Evolutionary conservation across 1,140 invertebrate genomes (phyloP).

Genomic region (Hesperophylax magnus): DNA sequence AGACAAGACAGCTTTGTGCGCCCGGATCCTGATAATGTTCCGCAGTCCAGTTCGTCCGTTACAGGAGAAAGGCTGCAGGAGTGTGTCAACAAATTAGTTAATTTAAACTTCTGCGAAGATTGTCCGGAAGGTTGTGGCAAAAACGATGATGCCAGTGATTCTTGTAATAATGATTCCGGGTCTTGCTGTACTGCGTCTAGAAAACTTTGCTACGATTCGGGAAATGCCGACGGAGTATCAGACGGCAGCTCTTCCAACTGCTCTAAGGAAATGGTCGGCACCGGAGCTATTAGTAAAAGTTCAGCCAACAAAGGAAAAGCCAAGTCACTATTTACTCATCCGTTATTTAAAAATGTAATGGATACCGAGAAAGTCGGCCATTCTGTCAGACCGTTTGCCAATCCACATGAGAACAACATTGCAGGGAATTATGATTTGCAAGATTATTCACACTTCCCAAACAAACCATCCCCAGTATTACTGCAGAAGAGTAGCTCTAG

Average conservation of each 20-base stretch:
- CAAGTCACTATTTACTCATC: conserved; percentile 69
- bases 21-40: conserved; percentile 35
- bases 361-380: neutral
- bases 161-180: neutral
- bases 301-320: conserved; percentile 62
- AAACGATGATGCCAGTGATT: neutral
- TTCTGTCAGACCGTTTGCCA: neutral
- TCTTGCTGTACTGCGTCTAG: neutral
- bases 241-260: neutral
- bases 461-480: conserved; percentile 54
- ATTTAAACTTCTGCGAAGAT: conserved; percentile 58
- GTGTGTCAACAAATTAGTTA: conserved; percentile 49
- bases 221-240: neutral
- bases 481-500: conserved; percentile 64
- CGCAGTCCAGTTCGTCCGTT: neutral
- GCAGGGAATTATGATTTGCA: neutral
- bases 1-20: conserved; percentile 57
- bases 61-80: conserved; percentile 35
- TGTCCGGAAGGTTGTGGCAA: conserved; percentile 17
- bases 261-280: conserved; percentile 39
- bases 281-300: conserved; percentile 23
- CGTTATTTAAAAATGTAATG: conserved; percentile 64
- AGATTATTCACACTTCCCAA: conserved; percentile 29
- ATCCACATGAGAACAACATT: neutral
- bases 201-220: neutral